Conservation (phyloP, 2,888 invertebrate genomes). For the Apeira syringaria region DNA sequence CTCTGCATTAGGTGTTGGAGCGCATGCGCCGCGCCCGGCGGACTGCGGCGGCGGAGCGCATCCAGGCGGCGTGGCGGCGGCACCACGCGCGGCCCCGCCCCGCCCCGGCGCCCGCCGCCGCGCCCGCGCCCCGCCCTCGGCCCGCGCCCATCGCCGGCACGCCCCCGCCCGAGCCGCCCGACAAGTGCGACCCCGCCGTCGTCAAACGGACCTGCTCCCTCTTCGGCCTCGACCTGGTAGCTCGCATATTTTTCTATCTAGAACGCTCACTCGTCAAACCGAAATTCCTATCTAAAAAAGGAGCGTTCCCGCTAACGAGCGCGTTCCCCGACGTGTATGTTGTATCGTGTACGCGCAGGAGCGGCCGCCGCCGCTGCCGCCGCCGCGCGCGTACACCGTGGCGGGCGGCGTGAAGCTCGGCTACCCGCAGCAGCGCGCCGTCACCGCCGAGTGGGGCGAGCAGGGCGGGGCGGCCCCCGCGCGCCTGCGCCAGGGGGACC, state of each 20-base stretch:
- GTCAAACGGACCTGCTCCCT: constrained; percentile 95
- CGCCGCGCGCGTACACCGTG: constrained; percentile 95
- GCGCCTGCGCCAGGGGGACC: constrained; percentile 89
- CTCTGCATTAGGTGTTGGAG: constrained; percentile 95
- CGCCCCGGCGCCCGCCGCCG: constrained; percentile 30
- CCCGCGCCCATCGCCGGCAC: constrained; percentile 96
- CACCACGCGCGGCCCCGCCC: constrained; percentile 86
- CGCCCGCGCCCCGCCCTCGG: constrained; percentile 86
- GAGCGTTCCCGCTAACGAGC: too few species aligned
- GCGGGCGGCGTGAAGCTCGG: constrained; percentile 94
- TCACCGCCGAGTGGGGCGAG: constrained; percentile 94
- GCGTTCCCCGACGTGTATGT: too few species aligned
- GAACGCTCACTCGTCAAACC: too few species aligned
- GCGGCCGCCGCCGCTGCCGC: constrained; percentile 95
- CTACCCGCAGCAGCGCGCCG: constrained; percentile 95
- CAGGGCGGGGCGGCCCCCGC: constrained; percentile 58
- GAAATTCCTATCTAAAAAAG: too few species aligned
- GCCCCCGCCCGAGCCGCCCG: constrained; percentile 92
- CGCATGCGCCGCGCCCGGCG: constrained; percentile 90
- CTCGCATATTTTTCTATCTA: too few species aligned
- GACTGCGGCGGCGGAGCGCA: constrained; percentile 88
- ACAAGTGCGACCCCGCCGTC: constrained; percentile 94
- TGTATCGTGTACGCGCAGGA: constrained; percentile 84
- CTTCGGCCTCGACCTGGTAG: constrained; percentile 95
- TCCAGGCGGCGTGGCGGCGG: constrained; percentile 94